Conservation (phyloP, 2,113 vertebrate genomes). For the Grammomys dolichurus region DNA sequence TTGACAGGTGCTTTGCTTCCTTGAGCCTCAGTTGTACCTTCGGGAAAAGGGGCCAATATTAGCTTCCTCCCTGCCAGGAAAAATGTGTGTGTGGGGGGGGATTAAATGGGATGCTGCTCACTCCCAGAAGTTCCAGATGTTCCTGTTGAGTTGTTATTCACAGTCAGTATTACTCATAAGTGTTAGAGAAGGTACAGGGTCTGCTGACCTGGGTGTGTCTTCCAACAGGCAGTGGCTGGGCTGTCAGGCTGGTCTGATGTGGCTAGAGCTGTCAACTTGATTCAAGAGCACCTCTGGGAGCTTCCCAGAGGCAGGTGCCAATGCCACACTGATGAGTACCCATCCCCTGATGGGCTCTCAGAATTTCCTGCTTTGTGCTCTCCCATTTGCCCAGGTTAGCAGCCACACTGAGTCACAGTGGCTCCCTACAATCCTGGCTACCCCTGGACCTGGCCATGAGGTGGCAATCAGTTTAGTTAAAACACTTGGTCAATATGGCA, state of each 20-base stretch:
- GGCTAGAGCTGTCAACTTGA: slow-evolving; percentile 47
- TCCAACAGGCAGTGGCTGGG: accelerated
- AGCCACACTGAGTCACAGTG: slow-evolving; percentile 71
- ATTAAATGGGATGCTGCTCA: neutral
- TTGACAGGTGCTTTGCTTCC: neutral
- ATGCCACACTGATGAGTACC: slow-evolving; percentile 86
- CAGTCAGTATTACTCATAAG: accelerated
- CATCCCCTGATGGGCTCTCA: slow-evolving; percentile 81
- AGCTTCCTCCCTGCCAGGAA: neutral
- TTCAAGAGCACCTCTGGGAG: slow-evolving; percentile 60
- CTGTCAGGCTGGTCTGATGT: accelerated
- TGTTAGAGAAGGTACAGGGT: accelerated
- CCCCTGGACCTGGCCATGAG: neutral
- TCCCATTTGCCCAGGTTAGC: slow-evolving; percentile 80
- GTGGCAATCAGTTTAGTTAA: neutral
- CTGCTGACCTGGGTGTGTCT: accelerated
- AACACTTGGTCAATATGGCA: accelerated
- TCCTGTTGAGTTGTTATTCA: accelerated
- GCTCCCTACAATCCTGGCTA: slow-evolving; percentile 54
- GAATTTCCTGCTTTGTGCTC: slow-evolving; percentile 85
- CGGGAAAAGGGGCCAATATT: neutral
- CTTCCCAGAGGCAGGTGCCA: slow-evolving; percentile 80
- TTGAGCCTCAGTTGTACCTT: neutral
- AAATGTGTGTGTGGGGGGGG: neutral
- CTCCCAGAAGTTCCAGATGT: accelerated